A percentile compares a stretch with the other conserved stretches of the same genome.
Evolutionary conservation across 2,797 vertebrate species (phyloP).

Genomic region (Zonotrichia albicollis): DNA sequence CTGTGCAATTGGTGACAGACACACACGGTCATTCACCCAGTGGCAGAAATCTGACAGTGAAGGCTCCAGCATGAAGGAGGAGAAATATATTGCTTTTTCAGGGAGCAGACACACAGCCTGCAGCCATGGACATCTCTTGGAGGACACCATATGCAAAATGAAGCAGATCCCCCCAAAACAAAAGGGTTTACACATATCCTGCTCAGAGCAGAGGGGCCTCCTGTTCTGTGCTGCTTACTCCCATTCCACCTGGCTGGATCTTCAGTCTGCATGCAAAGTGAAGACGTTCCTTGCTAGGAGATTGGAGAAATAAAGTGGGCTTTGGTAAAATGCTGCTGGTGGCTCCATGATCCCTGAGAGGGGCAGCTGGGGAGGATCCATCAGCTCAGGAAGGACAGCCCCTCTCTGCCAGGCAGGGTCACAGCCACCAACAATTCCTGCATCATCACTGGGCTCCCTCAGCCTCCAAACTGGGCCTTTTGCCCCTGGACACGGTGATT

Average conservation of each 20-base stretch:
- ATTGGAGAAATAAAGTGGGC: not conserved
- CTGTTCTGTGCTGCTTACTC: not conserved
- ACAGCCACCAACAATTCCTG: not conserved
- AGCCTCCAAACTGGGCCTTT: not conserved
- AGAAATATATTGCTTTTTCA: not conserved
- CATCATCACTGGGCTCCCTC: not conserved
- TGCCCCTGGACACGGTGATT: not conserved
- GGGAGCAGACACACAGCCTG: not conserved
- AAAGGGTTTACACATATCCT: not conserved
- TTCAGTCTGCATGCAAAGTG: not conserved
- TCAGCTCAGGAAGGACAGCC: not conserved
- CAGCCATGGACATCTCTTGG: not conserved
- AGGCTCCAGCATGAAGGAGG: not conserved
- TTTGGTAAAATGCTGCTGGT: not conserved
- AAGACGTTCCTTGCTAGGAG: not conserved
- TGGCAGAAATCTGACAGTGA: not conserved
- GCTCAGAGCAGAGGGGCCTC: not conserved
- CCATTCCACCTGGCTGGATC: not conserved
- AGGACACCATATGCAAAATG: not conserved
- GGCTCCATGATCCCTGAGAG: not conserved
- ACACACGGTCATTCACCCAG: not conserved
- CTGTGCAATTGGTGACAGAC: slow-evolving; percentile 38
- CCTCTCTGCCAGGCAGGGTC: not conserved
- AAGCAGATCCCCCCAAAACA: not conserved
- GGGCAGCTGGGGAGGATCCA: not conserved